Conservation (phyloP, 2,797 vertebrate species). For the Lateolabrax maculatus region DNA sequence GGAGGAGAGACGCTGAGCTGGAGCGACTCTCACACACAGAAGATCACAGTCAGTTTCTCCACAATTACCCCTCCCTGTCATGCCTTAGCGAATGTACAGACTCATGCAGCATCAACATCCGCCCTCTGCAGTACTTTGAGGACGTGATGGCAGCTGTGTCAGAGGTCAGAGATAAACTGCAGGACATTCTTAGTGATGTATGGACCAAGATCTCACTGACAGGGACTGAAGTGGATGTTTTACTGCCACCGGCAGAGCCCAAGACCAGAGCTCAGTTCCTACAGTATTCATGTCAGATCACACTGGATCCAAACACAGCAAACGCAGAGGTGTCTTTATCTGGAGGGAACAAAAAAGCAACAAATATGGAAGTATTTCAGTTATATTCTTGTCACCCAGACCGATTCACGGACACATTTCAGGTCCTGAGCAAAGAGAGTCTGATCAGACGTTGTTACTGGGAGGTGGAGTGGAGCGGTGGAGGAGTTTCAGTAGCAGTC, state of each 20-base stretch:
- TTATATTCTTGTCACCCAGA: neutral
- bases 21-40: conserved; percentile 26
- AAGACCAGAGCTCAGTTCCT: conserved; percentile 23
- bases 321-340: neutral
- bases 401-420: conserved; percentile 44
- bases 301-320: conserved; percentile 41
- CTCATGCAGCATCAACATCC: neutral
- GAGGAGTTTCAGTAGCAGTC: conserved; percentile 27
- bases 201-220: conserved; percentile 24
- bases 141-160: neutral
- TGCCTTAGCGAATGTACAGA: neutral
- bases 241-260: conserved; percentile 8
- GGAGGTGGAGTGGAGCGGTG: conserved; percentile 21
- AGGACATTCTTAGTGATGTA: neutral
- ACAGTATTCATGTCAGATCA: neutral
- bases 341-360: conserved; percentile 28
- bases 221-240: neutral
- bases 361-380: neutral
- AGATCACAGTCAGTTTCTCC: conserved; percentile 27
- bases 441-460: conserved; percentile 21
- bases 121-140: conserved; percentile 12
- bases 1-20: conserved; percentile 28
- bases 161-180: conserved; percentile 32
- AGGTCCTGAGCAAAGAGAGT: conserved; percentile 19
- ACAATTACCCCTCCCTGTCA: conserved; percentile 6